phyloP scores from a whole-genome alignment of 2,797 vertebrate species.

The Sibirionetta formosa region DNA sequence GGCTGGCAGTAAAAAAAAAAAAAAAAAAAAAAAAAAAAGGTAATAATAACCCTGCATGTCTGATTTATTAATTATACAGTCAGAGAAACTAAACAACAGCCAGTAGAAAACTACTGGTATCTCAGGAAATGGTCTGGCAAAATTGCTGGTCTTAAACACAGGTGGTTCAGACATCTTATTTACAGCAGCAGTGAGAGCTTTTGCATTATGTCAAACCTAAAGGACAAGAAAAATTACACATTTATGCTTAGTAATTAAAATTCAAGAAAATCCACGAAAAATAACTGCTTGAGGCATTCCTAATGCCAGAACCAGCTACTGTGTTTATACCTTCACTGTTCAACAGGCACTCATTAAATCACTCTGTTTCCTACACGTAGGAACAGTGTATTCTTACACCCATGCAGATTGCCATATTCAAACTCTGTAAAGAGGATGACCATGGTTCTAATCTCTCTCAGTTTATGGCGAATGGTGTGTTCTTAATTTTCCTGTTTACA shows the following conservation, averaged over 20 bases:
- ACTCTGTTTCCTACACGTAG: fast-evolving
- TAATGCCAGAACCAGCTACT: not conserved
- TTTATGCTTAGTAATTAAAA: not conserved
- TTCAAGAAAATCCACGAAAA: not conserved
- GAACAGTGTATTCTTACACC: not conserved
- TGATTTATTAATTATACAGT: not conserved
- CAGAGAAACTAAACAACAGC: not conserved
- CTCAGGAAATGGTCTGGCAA: not conserved
- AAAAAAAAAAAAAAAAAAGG: not conserved
- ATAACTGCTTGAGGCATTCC: not conserved
- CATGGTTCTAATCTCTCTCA: no score
- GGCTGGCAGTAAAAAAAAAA: not conserved
- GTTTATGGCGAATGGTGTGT: not conserved
- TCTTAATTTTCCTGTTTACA: not conserved
- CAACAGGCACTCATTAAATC: not conserved
- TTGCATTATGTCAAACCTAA: not conserved
- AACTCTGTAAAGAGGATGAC: not conserved
- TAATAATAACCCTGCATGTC: not conserved
- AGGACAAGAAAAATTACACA: not conserved
- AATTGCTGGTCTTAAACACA: not conserved
- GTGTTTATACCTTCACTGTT: not conserved
- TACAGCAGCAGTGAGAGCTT: not conserved
- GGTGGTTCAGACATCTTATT: not conserved
- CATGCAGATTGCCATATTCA: not conserved
- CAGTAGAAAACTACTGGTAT: not conserved